Evolutionary conservation across 2,113 vertebrate species (phyloP).

Genomic region (Delphinus delphis): DNA sequence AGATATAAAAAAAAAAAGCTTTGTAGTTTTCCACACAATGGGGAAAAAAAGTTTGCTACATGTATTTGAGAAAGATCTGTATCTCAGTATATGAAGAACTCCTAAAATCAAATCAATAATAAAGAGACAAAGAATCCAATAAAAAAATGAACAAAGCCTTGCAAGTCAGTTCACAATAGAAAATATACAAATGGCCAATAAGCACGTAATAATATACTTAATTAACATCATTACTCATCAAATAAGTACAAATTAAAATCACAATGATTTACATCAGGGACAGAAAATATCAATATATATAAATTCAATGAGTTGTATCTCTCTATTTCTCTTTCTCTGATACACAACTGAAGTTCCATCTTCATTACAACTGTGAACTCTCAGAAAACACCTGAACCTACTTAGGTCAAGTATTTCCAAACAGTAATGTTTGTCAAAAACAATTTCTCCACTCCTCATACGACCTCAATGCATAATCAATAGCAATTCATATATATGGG

Average conservation of each 20-base stretch:
- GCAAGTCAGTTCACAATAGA: not conserved
- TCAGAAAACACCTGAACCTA: slow-evolving; percentile 37
- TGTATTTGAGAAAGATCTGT: not conserved
- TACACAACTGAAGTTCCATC: slow-evolving; percentile 4
- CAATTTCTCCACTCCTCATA: not conserved
- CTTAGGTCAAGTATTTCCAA: slow-evolving; percentile 44
- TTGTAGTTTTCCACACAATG: not conserved
- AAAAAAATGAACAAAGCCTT: not conserved
- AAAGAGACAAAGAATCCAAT: not conserved
- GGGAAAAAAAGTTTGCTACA: not conserved
- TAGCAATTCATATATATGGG: not conserved
- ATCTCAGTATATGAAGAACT: not conserved
- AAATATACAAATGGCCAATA: not conserved
- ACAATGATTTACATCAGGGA: not conserved
- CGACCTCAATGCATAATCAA: not conserved
- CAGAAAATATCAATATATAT: not conserved
- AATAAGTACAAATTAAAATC: not conserved
- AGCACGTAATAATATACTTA: not conserved
- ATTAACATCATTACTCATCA: not conserved
- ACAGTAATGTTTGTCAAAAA: not conserved
- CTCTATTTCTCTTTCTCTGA: not conserved
- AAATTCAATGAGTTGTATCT: not conserved
- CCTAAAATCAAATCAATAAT: not conserved
- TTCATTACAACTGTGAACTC: slow-evolving; percentile 18
- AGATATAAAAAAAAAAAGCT: not conserved